Percentiles rank a stretch among this genome's conserved stretches.
Conservation (phyloP, 2,113 vertebrate species). For the Percopsis transmontana region DNA sequence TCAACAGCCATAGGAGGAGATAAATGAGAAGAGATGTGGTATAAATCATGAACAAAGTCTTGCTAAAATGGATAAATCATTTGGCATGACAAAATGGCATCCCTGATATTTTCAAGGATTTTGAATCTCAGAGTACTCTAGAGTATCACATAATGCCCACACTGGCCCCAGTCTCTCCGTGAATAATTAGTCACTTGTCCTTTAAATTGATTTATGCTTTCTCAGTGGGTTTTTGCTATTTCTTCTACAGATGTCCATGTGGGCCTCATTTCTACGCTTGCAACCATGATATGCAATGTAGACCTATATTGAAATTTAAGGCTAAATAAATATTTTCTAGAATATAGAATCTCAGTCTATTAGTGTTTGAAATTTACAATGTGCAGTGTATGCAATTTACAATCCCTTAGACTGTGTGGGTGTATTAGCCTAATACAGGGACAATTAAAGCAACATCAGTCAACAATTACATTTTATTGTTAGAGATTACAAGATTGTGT, state of each 20-base stretch:
- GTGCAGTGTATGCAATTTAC: too few relatives aligned
- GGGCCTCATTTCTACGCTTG: too few relatives aligned
- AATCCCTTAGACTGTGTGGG: too few relatives aligned
- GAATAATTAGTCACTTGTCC: conserved; percentile 53
- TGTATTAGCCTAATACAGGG: too few relatives aligned
- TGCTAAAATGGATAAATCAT: background rate
- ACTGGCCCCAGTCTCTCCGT: conserved; percentile 47
- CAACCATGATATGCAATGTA: too few relatives aligned
- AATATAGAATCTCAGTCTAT: too few relatives aligned
- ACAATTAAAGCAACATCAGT: too few relatives aligned
- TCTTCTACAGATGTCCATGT: conserved; percentile 22
- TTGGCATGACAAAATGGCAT: background rate
- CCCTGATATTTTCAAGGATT: background rate
- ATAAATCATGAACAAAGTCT: background rate
- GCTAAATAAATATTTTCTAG: too few relatives aligned
- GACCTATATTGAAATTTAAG: too few relatives aligned
- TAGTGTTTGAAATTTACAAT: too few relatives aligned
- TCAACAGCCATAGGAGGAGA: background rate
- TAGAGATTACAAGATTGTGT: too few relatives aligned
- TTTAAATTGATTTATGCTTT: conserved; percentile 40
- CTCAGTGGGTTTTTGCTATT: conserved; percentile 29
- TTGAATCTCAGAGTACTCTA: background rate
- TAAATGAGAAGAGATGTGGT: background rate
- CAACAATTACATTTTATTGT: too few relatives aligned
- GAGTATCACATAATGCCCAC: conserved; percentile 35